A percentile compares a stretch with the other conserved stretches of the same genome.
These are phyloP conservation scores for Antidorcas marsupialis DNA, from an alignment of 2,113 vertebrate genomes.

Conservation along the genomic window DNA sequence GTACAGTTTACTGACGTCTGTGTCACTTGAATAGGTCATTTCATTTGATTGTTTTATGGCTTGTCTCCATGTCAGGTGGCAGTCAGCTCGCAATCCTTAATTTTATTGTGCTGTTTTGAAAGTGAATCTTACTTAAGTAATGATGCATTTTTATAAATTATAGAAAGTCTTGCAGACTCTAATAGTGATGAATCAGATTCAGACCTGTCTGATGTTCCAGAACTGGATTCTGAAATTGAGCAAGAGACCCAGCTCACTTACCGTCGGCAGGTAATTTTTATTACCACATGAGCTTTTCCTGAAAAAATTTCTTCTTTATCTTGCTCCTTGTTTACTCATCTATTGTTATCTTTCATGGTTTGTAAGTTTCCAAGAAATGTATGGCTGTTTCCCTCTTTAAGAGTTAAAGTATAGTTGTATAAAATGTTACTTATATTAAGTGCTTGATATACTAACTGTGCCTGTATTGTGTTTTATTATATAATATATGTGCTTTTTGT, in stretches of 20 bases:
- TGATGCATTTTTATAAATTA: conserved; percentile 57
- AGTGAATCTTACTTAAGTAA: conserved; percentile 4
- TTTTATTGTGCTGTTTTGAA: conserved; percentile 46
- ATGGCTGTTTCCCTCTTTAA: neutral
- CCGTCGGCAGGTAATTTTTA: conserved; percentile 86
- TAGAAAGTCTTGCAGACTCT: conserved; percentile 94
- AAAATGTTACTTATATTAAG: neutral
- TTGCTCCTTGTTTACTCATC: neutral
- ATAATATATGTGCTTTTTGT: neutral
- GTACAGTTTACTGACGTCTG: conserved; percentile 31
- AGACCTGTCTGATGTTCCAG: conserved; percentile 97
- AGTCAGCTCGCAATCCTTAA: conserved; percentile 45
- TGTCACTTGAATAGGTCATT: conserved; percentile 44
- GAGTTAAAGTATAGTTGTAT: neutral
- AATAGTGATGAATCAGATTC: conserved; percentile 98
- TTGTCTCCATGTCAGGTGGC: conserved; percentile 37
- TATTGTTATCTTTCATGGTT: neutral
- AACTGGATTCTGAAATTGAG: conserved; percentile 99
- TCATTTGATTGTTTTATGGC: conserved; percentile 12
- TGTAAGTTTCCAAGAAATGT: neutral
- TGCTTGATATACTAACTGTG: neutral
- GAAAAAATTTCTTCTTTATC: neutral
- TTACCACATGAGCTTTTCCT: neutral
- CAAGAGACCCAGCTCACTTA: conserved; percentile 97
- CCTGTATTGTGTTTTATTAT: neutral